Evolutionary conservation across 2,888 invertebrate genomes (phyloP), one percentile per base, ranked within the genome.

Genomic region (Dryobotodes eremita): DNA sequence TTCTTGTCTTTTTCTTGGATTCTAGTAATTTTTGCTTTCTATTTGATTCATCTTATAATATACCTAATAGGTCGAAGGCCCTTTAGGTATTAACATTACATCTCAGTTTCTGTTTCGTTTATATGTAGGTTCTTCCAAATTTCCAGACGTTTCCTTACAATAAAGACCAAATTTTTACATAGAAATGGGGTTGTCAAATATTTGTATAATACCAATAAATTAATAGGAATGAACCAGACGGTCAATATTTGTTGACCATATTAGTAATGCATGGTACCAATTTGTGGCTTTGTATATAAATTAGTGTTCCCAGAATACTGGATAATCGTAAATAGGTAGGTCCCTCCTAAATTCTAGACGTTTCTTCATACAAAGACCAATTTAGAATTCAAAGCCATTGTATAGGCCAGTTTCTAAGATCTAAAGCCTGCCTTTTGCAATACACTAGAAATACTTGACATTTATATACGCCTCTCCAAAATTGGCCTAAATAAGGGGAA

Each of bases 401-500:
- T 50, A 4, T 62, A 23, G 76, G 48, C 55, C 15, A 36, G 23
- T 26, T 59, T n/a, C 15, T 36, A 55, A 20, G 26, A 75, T 26
- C 23, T 48, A 48, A 65, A 65, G 36, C 48, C 61, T 46, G n/a
- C 13, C 8, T 26, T 53, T 66, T 59, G 15, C 23, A 83, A 53
- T 75, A 2, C 46, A 46, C 20, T 26, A 59, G 26, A 66, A 23
- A 36, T 4, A 36, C 20, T 72, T 50, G 42, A 59, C n/a, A 70
- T 36, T 65, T 31, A 66, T 48, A 59, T 46, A 50, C 31, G 5
- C 42, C 20, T 53, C n/a, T 48, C 11, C 2, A 23, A 79, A 36
- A 71, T 68, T 57, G 13, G n/a, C 26, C 15, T 15, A 48, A n/a
- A 64, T 50, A 53, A 62, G 13, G n/a, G 1, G 15, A 36, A 42